These are phyloP conservation scores for Chalcosyrphus nemorum DNA, from an alignment of 2,888 invertebrate species.

Conservation along the genomic window DNA sequence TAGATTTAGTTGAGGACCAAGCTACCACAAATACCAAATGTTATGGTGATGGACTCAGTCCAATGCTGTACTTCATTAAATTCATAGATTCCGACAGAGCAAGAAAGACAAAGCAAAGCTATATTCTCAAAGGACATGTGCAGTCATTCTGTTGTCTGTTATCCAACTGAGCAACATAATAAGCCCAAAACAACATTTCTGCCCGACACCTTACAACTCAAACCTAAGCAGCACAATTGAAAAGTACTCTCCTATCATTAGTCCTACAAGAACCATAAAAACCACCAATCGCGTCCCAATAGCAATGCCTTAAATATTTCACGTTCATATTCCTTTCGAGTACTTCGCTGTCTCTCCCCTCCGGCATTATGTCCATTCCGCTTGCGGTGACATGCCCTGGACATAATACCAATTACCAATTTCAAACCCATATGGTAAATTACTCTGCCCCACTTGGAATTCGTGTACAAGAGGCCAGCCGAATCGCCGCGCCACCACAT, in stretches of 20 bases:
- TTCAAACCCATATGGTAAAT: constrained; percentile 72
- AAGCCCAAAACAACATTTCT: too few species aligned
- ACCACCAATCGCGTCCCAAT: constrained; percentile 8
- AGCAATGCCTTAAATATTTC: constrained; percentile 37
- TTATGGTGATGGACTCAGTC: too few species aligned
- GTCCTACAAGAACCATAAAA: background rate
- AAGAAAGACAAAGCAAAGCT: too few species aligned
- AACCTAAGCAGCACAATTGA: background rate
- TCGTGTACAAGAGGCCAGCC: constrained; percentile 49
- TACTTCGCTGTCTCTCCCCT: background rate
- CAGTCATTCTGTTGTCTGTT: too few species aligned
- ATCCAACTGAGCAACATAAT: too few species aligned
- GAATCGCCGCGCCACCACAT: constrained; percentile 14
- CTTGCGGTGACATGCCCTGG: constrained; percentile 67
- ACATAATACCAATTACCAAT: constrained; percentile 74
- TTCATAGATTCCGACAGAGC: too few species aligned
- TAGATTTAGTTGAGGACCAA: too few species aligned
- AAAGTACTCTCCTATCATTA: background rate
- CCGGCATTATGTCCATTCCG: constrained; percentile 56
- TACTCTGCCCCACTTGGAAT: constrained; percentile 50
- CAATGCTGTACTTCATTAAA: too few species aligned
- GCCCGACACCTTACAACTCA: too few species aligned
- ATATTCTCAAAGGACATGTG: too few species aligned
- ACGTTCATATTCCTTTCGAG: constrained; percentile 22
- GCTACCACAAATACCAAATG: too few species aligned